These are phyloP conservation scores for Papio anubis DNA, from an alignment of 2,113 vertebrate genomes.

Conservation along the genomic window DNA sequence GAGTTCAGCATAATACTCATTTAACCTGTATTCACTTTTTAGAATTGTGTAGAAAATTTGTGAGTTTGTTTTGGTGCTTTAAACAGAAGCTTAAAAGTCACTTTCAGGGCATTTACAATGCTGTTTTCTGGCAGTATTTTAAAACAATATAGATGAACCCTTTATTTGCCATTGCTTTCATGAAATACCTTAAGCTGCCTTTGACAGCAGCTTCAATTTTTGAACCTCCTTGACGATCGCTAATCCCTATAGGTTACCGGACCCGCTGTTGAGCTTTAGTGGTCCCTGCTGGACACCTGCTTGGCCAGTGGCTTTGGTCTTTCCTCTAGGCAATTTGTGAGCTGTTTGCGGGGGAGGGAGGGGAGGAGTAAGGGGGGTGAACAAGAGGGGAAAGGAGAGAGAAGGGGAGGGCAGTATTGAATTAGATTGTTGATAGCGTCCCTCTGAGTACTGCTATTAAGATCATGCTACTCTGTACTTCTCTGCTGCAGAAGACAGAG, in stretches of 20 bases:
- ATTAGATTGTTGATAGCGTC: slow-evolving; percentile 86
- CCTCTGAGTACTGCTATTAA: slow-evolving; percentile 85
- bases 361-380: neutral
- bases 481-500: slow-evolving; percentile 84
- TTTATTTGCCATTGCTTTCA: slow-evolving; percentile 62
- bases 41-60: slow-evolving; percentile 11
- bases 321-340: slow-evolving; percentile 83
- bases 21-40: slow-evolving; percentile 39
- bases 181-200: slow-evolving; percentile 62
- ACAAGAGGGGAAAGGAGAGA: slow-evolving; percentile 50
- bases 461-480: slow-evolving; percentile 81
- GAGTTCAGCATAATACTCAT: neutral
- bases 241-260: slow-evolving; percentile 79
- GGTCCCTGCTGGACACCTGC: slow-evolving; percentile 84
- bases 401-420: slow-evolving; percentile 78
- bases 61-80: slow-evolving; percentile 38
- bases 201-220: slow-evolving; percentile 70
- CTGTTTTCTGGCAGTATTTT: slow-evolving; percentile 41
- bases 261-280: slow-evolving; percentile 69
- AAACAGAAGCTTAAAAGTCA: slow-evolving; percentile 50
- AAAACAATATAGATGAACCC: slow-evolving; percentile 35
- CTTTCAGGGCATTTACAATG: neutral
- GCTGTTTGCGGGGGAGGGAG: slow-evolving; percentile 65
- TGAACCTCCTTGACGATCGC: slow-evolving; percentile 55
- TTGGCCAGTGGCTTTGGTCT: slow-evolving; percentile 76